Evolutionary conservation across 2,888 invertebrate species (phyloP).

Genomic region (Agrotis clavis): DNA sequence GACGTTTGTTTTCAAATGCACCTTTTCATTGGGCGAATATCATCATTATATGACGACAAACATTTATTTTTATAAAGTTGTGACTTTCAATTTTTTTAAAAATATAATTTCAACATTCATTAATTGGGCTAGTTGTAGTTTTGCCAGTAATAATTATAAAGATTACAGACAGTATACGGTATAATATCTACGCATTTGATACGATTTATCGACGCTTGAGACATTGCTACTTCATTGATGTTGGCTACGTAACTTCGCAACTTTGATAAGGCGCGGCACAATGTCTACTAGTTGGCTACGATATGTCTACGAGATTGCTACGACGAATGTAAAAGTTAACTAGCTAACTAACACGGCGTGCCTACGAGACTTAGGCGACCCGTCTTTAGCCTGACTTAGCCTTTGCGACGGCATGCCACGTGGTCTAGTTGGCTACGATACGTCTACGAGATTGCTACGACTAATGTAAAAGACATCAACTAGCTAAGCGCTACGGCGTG

Average conservation of each 20-base stretch:
- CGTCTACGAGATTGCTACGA: neutral
- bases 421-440: neutral
- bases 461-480: too few species aligned
- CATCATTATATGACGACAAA: constrained; percentile 18
- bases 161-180: neutral
- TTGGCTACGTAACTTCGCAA: too few species aligned
- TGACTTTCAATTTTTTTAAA: neutral
- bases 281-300: neutral
- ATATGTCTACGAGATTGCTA: neutral
- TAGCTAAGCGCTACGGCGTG: too few species aligned
- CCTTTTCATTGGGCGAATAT: constrained; percentile 42
- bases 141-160: neutral
- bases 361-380: neutral
- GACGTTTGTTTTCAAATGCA: constrained; percentile 77
- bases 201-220: neutral
- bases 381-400: too few species aligned
- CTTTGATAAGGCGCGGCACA: too few species aligned
- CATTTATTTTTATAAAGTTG: neutral
- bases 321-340: too few species aligned
- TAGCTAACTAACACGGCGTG: neutral
- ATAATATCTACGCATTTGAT: neutral
- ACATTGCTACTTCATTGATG: too few species aligned
- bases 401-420: too few species aligned
- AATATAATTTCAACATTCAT: too few species aligned
- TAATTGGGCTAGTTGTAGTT: neutral